A percentile compares a stretch with the other conserved stretches of the same genome.
These are phyloP conservation scores for Plecturocebus donacophilus DNA, from an alignment of 2,113 vertebrate species.

Conservation along the genomic window DNA sequence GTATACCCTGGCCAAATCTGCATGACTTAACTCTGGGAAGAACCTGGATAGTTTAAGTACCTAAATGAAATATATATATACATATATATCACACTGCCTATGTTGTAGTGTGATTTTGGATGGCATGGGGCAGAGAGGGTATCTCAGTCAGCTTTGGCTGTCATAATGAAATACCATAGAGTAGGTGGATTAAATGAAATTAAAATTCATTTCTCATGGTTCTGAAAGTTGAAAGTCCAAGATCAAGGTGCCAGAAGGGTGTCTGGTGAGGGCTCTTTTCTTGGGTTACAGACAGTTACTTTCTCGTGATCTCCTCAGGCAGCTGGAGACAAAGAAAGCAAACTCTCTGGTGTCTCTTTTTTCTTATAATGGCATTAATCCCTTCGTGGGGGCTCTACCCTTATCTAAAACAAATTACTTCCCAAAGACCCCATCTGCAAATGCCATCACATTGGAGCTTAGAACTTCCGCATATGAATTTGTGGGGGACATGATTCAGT, in stretches of 20 bases:
- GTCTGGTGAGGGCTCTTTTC: neutral
- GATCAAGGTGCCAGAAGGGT: neutral
- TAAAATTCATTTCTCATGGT: neutral
- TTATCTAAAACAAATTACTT: neutral
- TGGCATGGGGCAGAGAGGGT: neutral
- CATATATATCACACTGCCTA: neutral
- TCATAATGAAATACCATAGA: neutral
- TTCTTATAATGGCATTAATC: neutral
- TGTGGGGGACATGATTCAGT: accelerated
- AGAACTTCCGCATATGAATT: neutral
- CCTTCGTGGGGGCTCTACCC: neutral
- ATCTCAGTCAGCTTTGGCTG: neutral
- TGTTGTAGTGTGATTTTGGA: neutral
- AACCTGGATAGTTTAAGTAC: neutral
- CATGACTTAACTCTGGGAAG: neutral
- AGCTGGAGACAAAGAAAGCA: too few relatives aligned
- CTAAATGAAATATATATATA: neutral
- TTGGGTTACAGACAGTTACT: neutral
- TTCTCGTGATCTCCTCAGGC: neutral
- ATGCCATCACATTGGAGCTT: neutral
- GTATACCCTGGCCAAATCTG: neutral
- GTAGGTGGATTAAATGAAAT: neutral
- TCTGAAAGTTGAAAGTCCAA: neutral
- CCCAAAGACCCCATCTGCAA: neutral
- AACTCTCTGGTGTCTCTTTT: neutral